Base-by-base conservation (phyloP, 2,113 vertebrate species). In the Amphiprion percula region DNA sequence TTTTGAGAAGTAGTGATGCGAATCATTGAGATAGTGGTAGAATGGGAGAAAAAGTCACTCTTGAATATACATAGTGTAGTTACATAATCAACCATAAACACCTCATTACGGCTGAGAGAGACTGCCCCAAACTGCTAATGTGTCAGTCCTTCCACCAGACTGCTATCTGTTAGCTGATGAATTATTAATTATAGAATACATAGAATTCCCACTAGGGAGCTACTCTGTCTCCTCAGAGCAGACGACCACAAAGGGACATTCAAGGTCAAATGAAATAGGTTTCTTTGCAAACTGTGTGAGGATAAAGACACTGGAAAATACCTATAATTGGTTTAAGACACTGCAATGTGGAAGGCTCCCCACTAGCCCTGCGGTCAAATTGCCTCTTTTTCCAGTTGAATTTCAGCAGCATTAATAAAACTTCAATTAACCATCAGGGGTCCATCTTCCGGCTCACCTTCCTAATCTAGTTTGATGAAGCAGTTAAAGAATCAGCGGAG, bases 111-210 rank as follows among this genome's bases (percentile, higher is more conserved):
- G 64, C 12, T 58, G 76, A 68, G 71, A 90, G 72, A 85, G 82
- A 91, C 79, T 91, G 56, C 30, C 55, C 70, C 55, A 46, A 70
- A 83, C 74, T 77, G 72, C 77, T 89, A 82, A 82, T 65, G 79
- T 89, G 80, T 89, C 84, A 72, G 74, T 86, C 77, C 78, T 77
- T 84, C 69, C 72, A 66, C 52, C 84, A 85, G 84, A 86, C 88
- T 82, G 73, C 82, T 91, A 83, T 93, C 91, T 84, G 86, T 90
- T 93, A 73, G 85, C 79, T 65, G 79, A 91, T 95, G 86, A 94
- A 94, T 95, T 93, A 93, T 94, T 93, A 92, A 94, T 93, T 91
- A 93, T 89, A 90, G 91, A 93, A 94, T 89, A 94, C 87, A 87
- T 70, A 80, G 74, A 90, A 87, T 73, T 90, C 90, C 93, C 94